Percentiles rank a stretch among this genome's conserved stretches.
Evolutionary conservation across 2,113 vertebrate species (phyloP).

Genomic region (Suricata suricatta): DNA sequence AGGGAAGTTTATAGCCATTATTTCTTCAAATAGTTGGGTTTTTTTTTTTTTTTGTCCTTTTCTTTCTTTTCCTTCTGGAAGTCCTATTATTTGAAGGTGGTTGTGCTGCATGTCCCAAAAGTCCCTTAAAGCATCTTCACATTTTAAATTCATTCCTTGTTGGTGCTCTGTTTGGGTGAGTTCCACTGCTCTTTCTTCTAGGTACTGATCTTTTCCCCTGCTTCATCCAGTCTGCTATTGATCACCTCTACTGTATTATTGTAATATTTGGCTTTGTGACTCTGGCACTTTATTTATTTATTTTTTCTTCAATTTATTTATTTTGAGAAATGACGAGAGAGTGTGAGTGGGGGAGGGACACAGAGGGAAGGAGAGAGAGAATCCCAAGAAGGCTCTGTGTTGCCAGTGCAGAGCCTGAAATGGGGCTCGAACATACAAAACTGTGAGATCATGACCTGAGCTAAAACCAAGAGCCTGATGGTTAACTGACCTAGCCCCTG

Average conservation of each 20-base stretch:
- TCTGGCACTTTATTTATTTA: not conserved
- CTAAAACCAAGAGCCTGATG: too few species aligned
- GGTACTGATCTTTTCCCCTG: not conserved
- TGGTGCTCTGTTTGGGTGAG: not conserved
- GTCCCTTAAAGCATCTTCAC: not conserved
- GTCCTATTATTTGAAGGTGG: not conserved
- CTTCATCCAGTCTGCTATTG: not conserved
- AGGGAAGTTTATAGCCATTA: not conserved
- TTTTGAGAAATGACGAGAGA: too few species aligned
- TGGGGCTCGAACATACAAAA: too few species aligned
- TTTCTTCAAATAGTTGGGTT: not conserved
- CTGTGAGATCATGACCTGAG: too few species aligned
- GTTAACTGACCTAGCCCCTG: too few species aligned
- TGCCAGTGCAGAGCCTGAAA: too few species aligned
- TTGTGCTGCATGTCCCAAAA: not conserved
- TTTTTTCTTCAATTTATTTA: too few species aligned
- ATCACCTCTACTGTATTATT: not conserved
- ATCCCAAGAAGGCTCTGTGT: too few species aligned
- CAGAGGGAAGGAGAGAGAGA: too few species aligned
- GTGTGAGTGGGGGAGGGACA: too few species aligned
- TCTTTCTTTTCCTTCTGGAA: not conserved
- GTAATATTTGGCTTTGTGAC: not conserved
- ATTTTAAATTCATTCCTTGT: not conserved
- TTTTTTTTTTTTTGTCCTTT: not conserved
- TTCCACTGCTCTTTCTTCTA: not conserved